A percentile compares a stretch with the other conserved stretches of the same genome.
These are phyloP conservation scores for Cephalophus harveyi DNA, from an alignment of 2,113 vertebrate genomes.

Conservation along the genomic window DNA sequence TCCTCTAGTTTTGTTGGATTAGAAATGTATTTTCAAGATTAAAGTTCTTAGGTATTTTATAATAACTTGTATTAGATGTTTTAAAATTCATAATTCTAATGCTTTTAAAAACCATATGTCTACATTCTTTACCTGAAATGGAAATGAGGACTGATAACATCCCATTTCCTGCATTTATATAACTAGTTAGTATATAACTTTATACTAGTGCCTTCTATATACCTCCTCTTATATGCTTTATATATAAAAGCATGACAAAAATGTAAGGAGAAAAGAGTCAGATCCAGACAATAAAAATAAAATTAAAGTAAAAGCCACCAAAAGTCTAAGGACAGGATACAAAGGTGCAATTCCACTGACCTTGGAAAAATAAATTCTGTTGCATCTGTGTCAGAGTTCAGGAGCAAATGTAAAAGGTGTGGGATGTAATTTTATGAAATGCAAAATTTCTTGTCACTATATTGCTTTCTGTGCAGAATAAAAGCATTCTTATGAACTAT, in stretches of 20 bases:
- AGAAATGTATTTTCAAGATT: constrained; percentile 21
- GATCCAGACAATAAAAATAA: background rate
- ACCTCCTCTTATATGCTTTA: background rate
- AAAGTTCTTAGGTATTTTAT: background rate
- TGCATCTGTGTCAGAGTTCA: background rate
- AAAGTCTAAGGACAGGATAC: background rate
- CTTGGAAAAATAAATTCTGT: background rate
- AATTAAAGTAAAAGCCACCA: background rate
- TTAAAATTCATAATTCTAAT: background rate
- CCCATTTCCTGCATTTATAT: background rate
- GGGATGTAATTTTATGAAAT: background rate
- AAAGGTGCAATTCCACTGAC: background rate
- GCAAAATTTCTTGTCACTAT: background rate
- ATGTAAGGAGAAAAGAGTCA: background rate
- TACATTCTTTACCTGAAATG: background rate
- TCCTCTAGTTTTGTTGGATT: background rate
- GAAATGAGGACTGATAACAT: background rate
- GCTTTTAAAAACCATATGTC: background rate
- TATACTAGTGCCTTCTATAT: background rate
- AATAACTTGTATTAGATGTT: background rate
- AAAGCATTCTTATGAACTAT: background rate
- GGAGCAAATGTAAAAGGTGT: background rate
- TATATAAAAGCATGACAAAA: background rate
- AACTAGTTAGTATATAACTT: background rate
- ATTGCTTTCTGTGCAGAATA: background rate